Base-by-base conservation (phyloP, 2,113 vertebrate species). In the Neolamprologus cancellatus region DNA sequence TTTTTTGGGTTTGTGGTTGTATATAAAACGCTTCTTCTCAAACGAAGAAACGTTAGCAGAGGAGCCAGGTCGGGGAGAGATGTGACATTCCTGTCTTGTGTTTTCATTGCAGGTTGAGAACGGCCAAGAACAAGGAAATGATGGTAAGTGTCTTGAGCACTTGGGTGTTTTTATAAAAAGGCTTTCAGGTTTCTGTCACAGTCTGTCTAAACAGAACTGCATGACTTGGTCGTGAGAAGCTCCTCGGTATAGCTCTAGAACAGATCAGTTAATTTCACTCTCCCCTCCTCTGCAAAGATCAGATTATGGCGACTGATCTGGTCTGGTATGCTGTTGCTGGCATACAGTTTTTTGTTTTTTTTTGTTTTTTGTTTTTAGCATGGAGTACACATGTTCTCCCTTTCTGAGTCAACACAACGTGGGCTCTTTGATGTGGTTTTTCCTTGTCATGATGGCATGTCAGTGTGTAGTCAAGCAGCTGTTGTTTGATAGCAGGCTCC, bases 91-190 rank as follows among this genome's bases (percentile, higher is more conserved):
- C 48, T 83, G 11, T 90, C 41, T 66, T 46, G 0, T 91, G 78
- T 92, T 93, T 92, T 79, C 79, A 13, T 91, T 92, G 11, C 61
- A 97, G 96, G 92, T 79, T 52, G 91, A 94, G 50, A 94, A 95
- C 23, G 94, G 95, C 61, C 82, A 94, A 36, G 94, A 96, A 66
- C 89, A 86, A 87, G 89, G 85, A n/a, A 93, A 84, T 28, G 84
- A 95, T 84, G 96, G 96, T 96, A 79, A 96, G 96, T 91, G 8
- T 83, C 44, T 76, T 53, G 32, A 39, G 28, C 50, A 50, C 74
- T 54, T 59, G n/a, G 34, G n/a, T 78, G 83, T 85, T 83, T 76
- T 64, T 84, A 52, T 57, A 61, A 64, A 86, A 74, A 82, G 25
- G 4, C 48, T 57, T 32, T 84, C 20, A 36, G 57, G 74, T 54